A percentile compares a stretch with the other conserved stretches of the same genome.
These are phyloP conservation scores for Alentia gelatinosa DNA, from an alignment of 2,888 invertebrate species.

Conservation along the genomic window DNA sequence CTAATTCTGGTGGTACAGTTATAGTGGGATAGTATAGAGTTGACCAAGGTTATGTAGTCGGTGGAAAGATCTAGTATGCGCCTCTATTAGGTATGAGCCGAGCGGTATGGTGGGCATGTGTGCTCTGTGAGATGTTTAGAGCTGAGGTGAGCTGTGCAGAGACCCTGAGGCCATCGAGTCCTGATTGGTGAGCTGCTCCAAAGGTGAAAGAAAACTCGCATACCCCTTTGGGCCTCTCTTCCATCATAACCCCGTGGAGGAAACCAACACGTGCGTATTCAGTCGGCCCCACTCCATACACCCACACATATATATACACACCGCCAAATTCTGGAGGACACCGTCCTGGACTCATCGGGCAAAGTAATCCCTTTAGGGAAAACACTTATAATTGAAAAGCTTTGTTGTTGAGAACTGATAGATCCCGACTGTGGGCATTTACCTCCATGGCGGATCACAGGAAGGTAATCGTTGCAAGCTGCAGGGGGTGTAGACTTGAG, in stretches of 20 bases:
- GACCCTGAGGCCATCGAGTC: slow-evolving; percentile 3
- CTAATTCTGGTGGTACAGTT: too few species aligned
- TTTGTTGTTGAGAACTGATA: background rate
- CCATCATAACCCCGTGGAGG: background rate
- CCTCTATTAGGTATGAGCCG: too few species aligned
- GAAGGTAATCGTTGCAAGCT: background rate
- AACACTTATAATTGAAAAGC: slow-evolving; percentile 12
- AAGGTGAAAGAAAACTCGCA: slow-evolving; percentile 1
- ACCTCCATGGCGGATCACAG: slow-evolving; percentile 6
- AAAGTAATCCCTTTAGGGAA: background rate
- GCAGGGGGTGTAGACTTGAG: background rate
- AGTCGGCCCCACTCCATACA: too few species aligned
- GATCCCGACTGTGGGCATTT: slow-evolving; percentile 13
- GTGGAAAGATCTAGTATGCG: too few species aligned
- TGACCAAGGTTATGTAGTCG: too few species aligned
- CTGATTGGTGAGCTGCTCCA: slow-evolving; percentile 13
- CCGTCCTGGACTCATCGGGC: too few species aligned
- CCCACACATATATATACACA: too few species aligned
- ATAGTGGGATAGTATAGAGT: too few species aligned
- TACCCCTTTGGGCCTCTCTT: background rate
- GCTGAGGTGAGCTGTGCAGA: background rate
- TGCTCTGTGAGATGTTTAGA: background rate
- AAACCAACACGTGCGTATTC: background rate
- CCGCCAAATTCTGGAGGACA: too few species aligned
- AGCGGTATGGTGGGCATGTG: background rate